Percentiles rank a stretch among this genome's conserved stretches.
phyloP scores from a whole-genome alignment of 2,797 vertebrate genomes.

The Halcyon leucocephala region DNA sequence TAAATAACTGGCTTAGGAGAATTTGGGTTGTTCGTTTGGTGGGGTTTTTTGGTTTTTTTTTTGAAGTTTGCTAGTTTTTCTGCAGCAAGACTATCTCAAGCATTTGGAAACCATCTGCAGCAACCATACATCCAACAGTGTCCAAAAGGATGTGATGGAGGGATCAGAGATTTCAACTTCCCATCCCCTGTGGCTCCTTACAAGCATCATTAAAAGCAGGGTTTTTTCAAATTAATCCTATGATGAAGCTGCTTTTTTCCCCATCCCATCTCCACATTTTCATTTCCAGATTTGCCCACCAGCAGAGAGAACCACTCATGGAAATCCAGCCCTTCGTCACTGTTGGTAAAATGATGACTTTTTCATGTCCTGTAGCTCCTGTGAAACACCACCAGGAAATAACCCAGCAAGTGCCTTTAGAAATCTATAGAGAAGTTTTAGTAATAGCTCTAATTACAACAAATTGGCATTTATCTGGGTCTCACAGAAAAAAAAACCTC shows the following conservation, averaged over 20 bases:
- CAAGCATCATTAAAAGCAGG: background rate
- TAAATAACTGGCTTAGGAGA: background rate
- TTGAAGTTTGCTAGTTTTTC: background rate
- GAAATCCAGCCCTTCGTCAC: background rate
- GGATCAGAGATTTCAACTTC: slow-evolving; percentile 6
- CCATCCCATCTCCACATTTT: background rate
- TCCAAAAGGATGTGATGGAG: background rate
- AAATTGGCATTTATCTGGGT: background rate
- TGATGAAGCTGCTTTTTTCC: background rate
- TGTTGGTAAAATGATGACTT: background rate
- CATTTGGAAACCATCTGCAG: slow-evolving; percentile 11
- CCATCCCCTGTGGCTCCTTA: background rate
- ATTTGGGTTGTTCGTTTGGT: background rate
- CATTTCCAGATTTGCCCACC: background rate
- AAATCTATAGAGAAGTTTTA: background rate
- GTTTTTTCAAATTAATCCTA: background rate
- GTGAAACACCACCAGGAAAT: background rate
- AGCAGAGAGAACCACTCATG: rapidly evolving
- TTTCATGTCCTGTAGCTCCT: background rate
- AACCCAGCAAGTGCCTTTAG: background rate
- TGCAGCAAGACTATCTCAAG: background rate
- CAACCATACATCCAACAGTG: background rate
- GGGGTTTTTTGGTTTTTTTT: too few species aligned
- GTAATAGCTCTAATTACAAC: background rate
- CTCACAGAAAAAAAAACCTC: background rate